Evolutionary conservation across 2,888 invertebrate genomes (phyloP).

Genomic region (Synanthedon andrenaeformis): DNA sequence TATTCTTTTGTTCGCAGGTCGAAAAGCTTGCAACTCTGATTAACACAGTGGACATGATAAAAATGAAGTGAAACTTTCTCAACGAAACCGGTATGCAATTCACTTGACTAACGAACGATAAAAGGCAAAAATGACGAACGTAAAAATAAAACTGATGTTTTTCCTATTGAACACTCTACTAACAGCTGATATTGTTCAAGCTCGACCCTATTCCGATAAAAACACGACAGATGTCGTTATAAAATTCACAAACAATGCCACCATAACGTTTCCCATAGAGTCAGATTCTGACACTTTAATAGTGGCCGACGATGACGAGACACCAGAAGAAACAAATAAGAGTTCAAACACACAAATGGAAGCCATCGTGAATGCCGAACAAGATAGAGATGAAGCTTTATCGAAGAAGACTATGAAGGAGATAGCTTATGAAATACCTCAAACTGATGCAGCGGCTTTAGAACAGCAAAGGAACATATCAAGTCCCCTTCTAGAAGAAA

Average conservation of each 20-base stretch:
- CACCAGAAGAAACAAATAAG: constrained; percentile 37
- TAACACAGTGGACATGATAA: background rate
- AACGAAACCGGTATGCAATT: background rate
- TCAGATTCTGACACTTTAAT: constrained; percentile 53
- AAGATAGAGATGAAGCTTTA: constrained; percentile 46
- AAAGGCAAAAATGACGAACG: constrained; percentile 46
- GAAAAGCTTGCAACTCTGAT: background rate
- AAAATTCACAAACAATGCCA: constrained; percentile 39
- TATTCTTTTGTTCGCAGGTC: background rate
- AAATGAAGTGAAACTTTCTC: background rate
- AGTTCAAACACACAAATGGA: constrained; percentile 47
- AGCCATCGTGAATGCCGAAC: constrained; percentile 50
- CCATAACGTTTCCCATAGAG: constrained; percentile 49
- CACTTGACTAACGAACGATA: background rate
- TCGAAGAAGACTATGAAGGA: constrained; percentile 35
- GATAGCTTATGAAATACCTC: constrained; percentile 23
- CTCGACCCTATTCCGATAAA: constrained; percentile 39
- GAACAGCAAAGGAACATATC: constrained; percentile 57
- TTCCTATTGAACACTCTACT: constrained; percentile 48
- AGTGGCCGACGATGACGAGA: constrained; percentile 42
- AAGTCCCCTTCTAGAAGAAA: constrained; percentile 53
- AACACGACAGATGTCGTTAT: constrained; percentile 32
- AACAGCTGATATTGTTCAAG: constrained; percentile 47
- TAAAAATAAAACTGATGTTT: constrained; percentile 62
- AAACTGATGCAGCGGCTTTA: constrained; percentile 30